Evolutionary conservation across 1,140 invertebrate species (phyloP).

Genomic region (Ceratina calcarata): DNA sequence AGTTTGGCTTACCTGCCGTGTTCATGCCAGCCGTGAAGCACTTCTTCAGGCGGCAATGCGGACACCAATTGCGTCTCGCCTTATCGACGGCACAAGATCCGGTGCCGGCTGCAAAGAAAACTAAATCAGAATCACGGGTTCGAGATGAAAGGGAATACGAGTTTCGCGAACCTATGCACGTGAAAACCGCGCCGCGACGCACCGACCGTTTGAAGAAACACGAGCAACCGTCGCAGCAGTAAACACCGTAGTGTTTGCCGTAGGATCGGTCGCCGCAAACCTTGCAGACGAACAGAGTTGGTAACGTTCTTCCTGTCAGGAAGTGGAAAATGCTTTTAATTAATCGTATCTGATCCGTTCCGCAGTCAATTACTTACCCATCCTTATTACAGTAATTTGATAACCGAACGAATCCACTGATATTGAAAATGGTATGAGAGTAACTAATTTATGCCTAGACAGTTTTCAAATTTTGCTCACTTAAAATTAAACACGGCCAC

Average conservation of each 20-base stretch:
- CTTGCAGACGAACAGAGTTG: conserved; percentile 85
- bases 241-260: conserved; percentile 93
- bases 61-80: conserved; percentile 92
- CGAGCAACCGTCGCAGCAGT: conserved; percentile 93
- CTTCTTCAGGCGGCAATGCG: conserved; percentile 89
- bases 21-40: conserved; percentile 92
- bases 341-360: background rate
- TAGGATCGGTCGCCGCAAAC: conserved; percentile 93
- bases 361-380: background rate
- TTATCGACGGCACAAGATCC: conserved; percentile 91
- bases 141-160: background rate
- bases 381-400: background rate
- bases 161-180: conserved; percentile 83
- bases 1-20: conserved; percentile 82
- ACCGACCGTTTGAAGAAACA: conserved; percentile 94
- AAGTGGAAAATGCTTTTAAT: background rate
- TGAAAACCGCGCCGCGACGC: conserved; percentile 85
- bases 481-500: too few species aligned
- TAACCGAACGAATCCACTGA: background rate
- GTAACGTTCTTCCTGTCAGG: conserved; percentile 83
- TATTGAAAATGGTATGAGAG: too few species aligned
- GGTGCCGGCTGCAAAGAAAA: conserved; percentile 75
- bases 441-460: too few species aligned
- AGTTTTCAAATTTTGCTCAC: too few species aligned
- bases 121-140: background rate